Base-by-base conservation (phyloP, 1,140 invertebrate species). In the Anastrepha obliqua region DNA sequence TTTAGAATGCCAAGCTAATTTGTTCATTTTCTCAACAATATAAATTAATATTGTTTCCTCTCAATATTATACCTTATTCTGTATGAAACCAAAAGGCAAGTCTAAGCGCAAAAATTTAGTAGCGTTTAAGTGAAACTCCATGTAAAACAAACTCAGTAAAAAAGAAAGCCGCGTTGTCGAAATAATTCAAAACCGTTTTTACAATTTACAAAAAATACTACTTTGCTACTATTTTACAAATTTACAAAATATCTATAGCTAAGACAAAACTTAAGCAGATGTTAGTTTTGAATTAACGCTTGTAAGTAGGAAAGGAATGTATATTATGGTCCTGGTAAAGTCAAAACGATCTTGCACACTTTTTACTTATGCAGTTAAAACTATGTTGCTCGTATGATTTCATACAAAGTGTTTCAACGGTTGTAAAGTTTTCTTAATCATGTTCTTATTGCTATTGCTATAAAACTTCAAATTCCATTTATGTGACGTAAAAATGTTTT, bases 161-260 rank as follows among this genome's bases (percentile, higher is more conserved):
- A 74, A 74, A 74, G 17, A 7, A 81, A 55, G 74, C 74, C 74
- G 74, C 74, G 20, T 81, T 81, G 74, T 81, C 74, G 44, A 81
- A 81, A 81, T 81, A 15, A 81, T 81, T 81, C 74, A 81, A 81
- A 67, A 81, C n/a, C 44, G 74, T 81, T 81, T 81, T 47, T 81
- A 81, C 74, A 81, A 86, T 86, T 86, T 86, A 86, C 62, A n/a
- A 86, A 86, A 29, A 7, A 86, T 64, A 86, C 85, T 86, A 86
- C 85, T 86, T 86, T 81, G 74, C 47, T 81, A 81, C 74, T 55
- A 81, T 81, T 81, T 81, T 81, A 81, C 74, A 81, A 81, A 81
- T 81, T 81, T 81, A 81, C 74, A 81, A 81, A 20, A 55, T 55
- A 81, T 55, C 74, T 81, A 81, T 81, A 55, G 55, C 47, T 81